Conservation (phyloP, 2,888 invertebrate species). For the Exephanes ischioxanthus region DNA sequence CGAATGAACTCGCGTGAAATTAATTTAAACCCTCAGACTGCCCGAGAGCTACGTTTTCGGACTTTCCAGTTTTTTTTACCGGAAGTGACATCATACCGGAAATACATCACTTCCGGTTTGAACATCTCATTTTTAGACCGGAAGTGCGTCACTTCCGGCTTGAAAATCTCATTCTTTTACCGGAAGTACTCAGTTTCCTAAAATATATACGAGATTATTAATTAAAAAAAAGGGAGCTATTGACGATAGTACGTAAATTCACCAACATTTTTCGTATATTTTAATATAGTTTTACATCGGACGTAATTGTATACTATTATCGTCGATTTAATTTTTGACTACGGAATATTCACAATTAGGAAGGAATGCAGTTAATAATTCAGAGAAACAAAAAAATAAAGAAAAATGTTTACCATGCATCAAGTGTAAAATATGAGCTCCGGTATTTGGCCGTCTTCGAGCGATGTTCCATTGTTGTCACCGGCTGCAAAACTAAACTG, state of each 20-base stretch:
- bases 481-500: slow-evolving; percentile 94
- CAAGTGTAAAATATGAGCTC: slow-evolving; percentile 93
- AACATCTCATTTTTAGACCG: too few relatives aligned
- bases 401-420: slow-evolving; percentile 67
- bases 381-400: background rate
- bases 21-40: too few relatives aligned
- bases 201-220: background rate
- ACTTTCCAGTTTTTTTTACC: too few relatives aligned
- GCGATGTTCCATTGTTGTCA: slow-evolving; percentile 94
- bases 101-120: too few relatives aligned
- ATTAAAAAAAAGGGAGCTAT: background rate
- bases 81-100: too few relatives aligned
- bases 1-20: too few relatives aligned
- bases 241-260: background rate
- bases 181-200: too few relatives aligned
- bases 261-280: slow-evolving; percentile 24
- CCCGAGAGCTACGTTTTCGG: too few relatives aligned
- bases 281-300: slow-evolving; percentile 16
- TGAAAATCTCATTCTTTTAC: too few relatives aligned
- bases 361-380: slow-evolving; percentile 53
- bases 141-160: too few relatives aligned
- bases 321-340: slow-evolving; percentile 36
- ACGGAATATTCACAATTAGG: slow-evolving; percentile 46
- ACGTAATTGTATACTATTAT: slow-evolving; percentile 18
- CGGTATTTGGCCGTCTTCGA: slow-evolving; percentile 95